Evolutionary conservation across 2,888 invertebrate species (phyloP).

Genomic region (Limnephilus auricula): DNA sequence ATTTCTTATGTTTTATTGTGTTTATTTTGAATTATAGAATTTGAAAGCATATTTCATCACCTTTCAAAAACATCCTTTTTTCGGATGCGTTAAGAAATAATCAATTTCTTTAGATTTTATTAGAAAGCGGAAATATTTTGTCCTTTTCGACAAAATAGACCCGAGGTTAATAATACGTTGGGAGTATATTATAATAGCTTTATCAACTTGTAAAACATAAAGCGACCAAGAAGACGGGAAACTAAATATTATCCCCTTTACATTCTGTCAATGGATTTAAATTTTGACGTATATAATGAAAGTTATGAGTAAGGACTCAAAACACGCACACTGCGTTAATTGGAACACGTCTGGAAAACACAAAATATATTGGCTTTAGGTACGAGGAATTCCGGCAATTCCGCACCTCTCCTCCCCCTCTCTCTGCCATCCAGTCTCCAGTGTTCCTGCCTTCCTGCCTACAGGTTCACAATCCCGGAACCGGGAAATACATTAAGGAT

Average conservation of each 20-base stretch:
- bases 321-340: conserved; percentile 32
- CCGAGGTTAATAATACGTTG: not conserved
- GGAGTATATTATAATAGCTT: not conserved
- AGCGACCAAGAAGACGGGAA: not conserved
- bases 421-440: not conserved
- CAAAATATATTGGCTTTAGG: conserved; percentile 19
- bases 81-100: too few species aligned
- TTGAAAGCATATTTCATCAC: too few species aligned
- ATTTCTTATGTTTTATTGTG: too few species aligned
- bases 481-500: not conserved
- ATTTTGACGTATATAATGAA: not conserved
- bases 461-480: not conserved
- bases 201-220: not conserved
- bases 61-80: too few species aligned
- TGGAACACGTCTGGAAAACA: conserved; percentile 28
- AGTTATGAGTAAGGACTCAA: not conserved
- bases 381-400: not conserved
- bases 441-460: not conserved
- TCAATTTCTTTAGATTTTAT: too few species aligned
- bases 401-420: not conserved
- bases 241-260: conserved; percentile 3
- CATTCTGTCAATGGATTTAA: not conserved
- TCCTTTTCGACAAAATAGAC: too few species aligned
- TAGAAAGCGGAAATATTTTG: too few species aligned
- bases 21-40: too few species aligned